Evolutionary conservation across 2,113 vertebrate genomes (phyloP).

Genomic region (Toxotes chatareus): DNA sequence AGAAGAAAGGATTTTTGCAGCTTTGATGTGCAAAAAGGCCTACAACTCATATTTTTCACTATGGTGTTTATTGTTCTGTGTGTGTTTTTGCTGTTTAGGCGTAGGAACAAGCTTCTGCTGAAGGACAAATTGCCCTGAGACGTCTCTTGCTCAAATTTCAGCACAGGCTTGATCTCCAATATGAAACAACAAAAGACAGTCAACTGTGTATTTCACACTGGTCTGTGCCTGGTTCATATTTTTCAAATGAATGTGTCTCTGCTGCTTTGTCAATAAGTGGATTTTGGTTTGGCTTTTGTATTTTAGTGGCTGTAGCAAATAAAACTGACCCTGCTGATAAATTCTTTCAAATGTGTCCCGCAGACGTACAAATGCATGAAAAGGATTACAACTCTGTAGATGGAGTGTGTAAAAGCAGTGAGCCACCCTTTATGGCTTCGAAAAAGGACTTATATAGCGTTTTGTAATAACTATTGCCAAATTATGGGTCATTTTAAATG

Average conservation of each 20-base stretch:
- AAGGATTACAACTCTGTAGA: background rate
- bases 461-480: background rate
- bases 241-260: constrained; percentile 3
- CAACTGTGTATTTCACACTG: background rate
- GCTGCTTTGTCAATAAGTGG: constrained; percentile 5
- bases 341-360: background rate
- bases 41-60: constrained; percentile 18
- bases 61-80: constrained; percentile 2
- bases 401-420: background rate
- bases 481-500: constrained; percentile 27
- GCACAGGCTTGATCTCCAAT: constrained; percentile 17
- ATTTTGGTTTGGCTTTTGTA: constrained; percentile 13
- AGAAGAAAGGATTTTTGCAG: background rate
- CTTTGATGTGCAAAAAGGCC: constrained; percentile 36
- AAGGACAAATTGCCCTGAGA: constrained; percentile 36
- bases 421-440: background rate
- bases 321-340: background rate
- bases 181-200: constrained; percentile 29
- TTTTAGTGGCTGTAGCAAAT: background rate
- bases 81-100: background rate
- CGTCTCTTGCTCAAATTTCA: constrained; percentile 26
- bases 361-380: background rate
- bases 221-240: background rate
- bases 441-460: constrained; percentile 6
- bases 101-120: background rate